phyloP scores from a whole-genome alignment of 2,797 vertebrate genomes.

The Mormyrops boulengeri region DNA sequence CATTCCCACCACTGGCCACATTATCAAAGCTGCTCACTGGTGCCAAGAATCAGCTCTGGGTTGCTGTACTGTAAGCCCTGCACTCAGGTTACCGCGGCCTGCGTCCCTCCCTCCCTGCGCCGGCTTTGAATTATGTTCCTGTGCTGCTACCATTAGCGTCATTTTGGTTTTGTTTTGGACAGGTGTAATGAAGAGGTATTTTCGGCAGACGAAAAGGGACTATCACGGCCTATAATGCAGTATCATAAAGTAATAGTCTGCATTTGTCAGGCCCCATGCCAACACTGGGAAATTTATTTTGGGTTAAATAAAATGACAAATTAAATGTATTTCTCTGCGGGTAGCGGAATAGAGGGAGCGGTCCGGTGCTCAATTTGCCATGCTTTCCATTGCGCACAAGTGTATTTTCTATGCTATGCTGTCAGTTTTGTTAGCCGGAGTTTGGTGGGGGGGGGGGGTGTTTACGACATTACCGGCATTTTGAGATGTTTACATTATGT shows the following conservation, averaged over 20 bases:
- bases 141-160: background rate
- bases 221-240: background rate
- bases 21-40: background rate
- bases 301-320: conserved; percentile 19
- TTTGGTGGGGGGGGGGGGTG: background rate
- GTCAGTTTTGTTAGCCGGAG: background rate
- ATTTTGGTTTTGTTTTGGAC: background rate
- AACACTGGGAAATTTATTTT: conserved; percentile 18
- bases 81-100: background rate
- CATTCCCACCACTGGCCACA: background rate
- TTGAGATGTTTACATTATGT: conserved; percentile 20
- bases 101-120: background rate
- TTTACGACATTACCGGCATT: conserved; percentile 9
- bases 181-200: background rate
- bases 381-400: background rate
- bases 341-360: background rate
- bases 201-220: background rate
- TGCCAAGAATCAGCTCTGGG: background rate
- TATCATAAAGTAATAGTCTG: conserved; percentile 15
- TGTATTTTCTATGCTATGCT: background rate
- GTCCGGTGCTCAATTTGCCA: background rate
- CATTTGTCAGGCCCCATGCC: conserved; percentile 5
- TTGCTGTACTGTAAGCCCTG: background rate
- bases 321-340: conserved; percentile 13
- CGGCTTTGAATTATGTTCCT: background rate